A percentile compares a stretch with the other conserved stretches of the same genome.
Evolutionary conservation across 2,113 vertebrate species (phyloP).

Genomic region (Hepsetus odoe): DNA sequence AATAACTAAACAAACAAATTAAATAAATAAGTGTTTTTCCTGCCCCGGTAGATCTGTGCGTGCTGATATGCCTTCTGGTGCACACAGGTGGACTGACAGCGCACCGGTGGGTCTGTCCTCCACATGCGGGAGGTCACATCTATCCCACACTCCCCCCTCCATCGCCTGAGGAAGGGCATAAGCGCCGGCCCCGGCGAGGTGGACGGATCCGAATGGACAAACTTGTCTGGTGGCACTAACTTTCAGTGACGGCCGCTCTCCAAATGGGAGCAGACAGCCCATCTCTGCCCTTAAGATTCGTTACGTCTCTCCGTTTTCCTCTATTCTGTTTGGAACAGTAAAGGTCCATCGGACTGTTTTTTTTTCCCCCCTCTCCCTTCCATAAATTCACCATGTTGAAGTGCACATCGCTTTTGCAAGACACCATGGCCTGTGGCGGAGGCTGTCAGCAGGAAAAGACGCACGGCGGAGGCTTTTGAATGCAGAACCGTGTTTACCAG

Average conservation of each 20-base stretch:
- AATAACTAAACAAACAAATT: neutral
- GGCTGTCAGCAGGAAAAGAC: constrained; percentile 38
- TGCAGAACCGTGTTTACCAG: constrained; percentile 27
- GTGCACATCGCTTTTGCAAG: constrained; percentile 46
- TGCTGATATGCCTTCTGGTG: constrained; percentile 34
- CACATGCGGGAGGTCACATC: constrained; percentile 43
- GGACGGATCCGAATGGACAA: constrained; percentile 53
- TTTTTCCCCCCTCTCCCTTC: neutral
- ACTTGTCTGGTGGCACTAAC: constrained; percentile 52
- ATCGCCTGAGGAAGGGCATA: constrained; percentile 39
- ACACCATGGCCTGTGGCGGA: constrained; percentile 47
- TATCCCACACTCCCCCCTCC: constrained; percentile 35
- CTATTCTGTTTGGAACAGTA: constrained; percentile 30
- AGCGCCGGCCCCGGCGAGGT: neutral
- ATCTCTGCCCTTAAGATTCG: constrained; percentile 55
- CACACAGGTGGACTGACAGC: constrained; percentile 53
- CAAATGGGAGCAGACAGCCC: constrained; percentile 50
- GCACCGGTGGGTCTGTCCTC: constrained; percentile 44
- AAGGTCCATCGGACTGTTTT: constrained; percentile 29
- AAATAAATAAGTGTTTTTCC: neutral
- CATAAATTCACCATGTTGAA: constrained; percentile 41
- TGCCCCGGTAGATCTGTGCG: neutral
- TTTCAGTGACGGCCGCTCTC: constrained; percentile 34
- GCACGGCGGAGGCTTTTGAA: constrained; percentile 31
- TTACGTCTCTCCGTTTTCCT: constrained; percentile 42